Conservation (phyloP, 2,113 vertebrate genomes). For the Crotophaga sulcirostris region DNA sequence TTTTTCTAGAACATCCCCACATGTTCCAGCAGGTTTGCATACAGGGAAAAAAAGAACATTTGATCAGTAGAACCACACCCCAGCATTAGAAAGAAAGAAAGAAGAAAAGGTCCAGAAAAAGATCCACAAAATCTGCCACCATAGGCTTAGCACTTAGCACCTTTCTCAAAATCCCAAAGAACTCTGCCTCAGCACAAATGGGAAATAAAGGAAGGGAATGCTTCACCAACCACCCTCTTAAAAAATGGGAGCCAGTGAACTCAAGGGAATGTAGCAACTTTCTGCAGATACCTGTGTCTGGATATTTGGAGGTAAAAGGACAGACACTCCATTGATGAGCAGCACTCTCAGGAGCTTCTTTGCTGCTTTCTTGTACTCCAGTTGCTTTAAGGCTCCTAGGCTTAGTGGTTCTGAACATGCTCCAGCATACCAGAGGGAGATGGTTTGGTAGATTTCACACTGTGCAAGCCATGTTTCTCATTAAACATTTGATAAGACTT, state of each 20-base stretch:
- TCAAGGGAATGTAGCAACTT: background rate
- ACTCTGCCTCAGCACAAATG: background rate
- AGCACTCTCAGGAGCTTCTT: background rate
- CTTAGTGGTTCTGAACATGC: rapidly evolving
- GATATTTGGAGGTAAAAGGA: background rate
- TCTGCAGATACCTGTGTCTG: rapidly evolving
- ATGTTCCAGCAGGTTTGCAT: background rate
- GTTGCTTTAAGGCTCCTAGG: background rate
- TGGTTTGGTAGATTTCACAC: background rate
- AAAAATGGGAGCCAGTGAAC: background rate
- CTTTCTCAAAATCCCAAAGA: background rate
- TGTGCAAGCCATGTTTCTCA: background rate
- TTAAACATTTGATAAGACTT: background rate
- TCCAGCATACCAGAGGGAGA: background rate
- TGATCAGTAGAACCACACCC: background rate
- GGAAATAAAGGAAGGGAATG: background rate
- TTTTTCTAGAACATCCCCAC: background rate
- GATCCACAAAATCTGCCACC: background rate
- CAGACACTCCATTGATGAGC: background rate
- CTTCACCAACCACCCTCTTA: background rate
- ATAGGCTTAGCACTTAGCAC: background rate
- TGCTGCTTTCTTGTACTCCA: background rate
- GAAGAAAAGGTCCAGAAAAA: background rate
- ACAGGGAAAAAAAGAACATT: background rate
- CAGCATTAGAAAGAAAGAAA: background rate